A percentile compares a stretch with the other conserved stretches of the same genome.
Conservation (phyloP, 2,797 vertebrate genomes). For the Hafferia zeledoni region DNA sequence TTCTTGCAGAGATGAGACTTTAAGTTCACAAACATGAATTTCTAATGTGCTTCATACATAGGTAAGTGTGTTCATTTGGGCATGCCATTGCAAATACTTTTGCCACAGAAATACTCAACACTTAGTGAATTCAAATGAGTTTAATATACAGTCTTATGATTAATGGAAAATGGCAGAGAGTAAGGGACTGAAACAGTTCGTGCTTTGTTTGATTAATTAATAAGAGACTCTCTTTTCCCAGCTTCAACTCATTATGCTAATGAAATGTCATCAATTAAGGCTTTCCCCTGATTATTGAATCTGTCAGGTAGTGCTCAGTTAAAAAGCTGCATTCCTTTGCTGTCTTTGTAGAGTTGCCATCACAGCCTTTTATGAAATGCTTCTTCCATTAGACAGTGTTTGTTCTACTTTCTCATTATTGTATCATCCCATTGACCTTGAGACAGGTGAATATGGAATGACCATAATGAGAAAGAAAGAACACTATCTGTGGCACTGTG, state of each 20-base stretch:
- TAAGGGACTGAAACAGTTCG: conserved; percentile 77
- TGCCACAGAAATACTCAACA: conserved; percentile 67
- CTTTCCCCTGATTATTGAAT: conserved; percentile 84
- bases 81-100: conserved; percentile 52
- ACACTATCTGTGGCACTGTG: neutral
- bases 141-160: conserved; percentile 76
- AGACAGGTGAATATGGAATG: conserved; percentile 45
- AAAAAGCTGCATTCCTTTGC: conserved; percentile 76
- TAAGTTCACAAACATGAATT: conserved; percentile 46
- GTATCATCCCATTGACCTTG: conserved; percentile 74
- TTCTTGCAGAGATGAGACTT: conserved; percentile 44
- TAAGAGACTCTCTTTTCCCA: conserved; percentile 82
- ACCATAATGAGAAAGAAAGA: conserved; percentile 32
- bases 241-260: conserved; percentile 85
- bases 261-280: conserved; percentile 86
- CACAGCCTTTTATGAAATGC: conserved; percentile 67
- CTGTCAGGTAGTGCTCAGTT: conserved; percentile 78
- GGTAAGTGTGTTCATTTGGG: conserved; percentile 62
- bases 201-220: conserved; percentile 86
- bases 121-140: conserved; percentile 74
- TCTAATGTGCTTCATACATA: conserved; percentile 26
- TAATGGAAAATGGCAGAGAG: conserved; percentile 80
- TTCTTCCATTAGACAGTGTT: conserved; percentile 68
- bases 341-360: conserved; percentile 70
- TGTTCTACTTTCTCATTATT: conserved; percentile 72